Base-by-base conservation (phyloP, 2,113 vertebrate genomes). In the Gobio gobio region DNA sequence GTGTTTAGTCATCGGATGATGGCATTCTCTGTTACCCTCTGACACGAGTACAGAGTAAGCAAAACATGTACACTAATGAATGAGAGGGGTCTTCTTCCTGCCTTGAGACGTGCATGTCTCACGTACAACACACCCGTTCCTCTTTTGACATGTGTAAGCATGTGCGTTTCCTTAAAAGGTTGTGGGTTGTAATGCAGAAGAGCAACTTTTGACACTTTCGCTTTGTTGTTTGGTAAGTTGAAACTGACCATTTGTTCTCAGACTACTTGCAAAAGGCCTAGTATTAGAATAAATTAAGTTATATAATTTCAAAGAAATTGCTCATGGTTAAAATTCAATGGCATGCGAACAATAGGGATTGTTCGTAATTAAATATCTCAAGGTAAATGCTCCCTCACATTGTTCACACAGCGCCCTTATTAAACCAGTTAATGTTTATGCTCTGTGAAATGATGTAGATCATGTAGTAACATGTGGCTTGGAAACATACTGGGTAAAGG, bases 21-120 rank as follows among this genome's bases (percentile, higher is more conserved):
- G 61, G 26, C 14, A 18, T 51, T 54, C 1, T 12, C 12, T 70
- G 24, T 43, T 16, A 56, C 36, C 47, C 14, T 22, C 72, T 58
- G 58, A 14, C 40, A 1, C 16, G 16, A 72, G 13, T 58, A 26
- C 26, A 68, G 3, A 26, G 51, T 81, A 33, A 29, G 16, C 18
- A 72, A 72, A 73, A 75, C 78, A 84, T 87, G 58, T 64, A 77
- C 29, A 51, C 47, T 70, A 33, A 77, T 86, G 78, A 86, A 33
- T 86, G 70, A 47, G 49, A 51, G 64, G 70, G 16, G 66, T 43
- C 68, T 22, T 74, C 63, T 66, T 49, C 26, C n/a, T 33, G 29
- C 12, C 24, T 79, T 33, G 14, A 73, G 33, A 51, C 54, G 2
- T 20, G 22, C 66, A 82, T 61, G 26, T 40, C 43, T 79, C 86